Evolutionary conservation across 2,888 invertebrate genomes (phyloP), one percentile per base, ranked within the genome.

Genomic region (Drosophila bunnanda): DNA sequence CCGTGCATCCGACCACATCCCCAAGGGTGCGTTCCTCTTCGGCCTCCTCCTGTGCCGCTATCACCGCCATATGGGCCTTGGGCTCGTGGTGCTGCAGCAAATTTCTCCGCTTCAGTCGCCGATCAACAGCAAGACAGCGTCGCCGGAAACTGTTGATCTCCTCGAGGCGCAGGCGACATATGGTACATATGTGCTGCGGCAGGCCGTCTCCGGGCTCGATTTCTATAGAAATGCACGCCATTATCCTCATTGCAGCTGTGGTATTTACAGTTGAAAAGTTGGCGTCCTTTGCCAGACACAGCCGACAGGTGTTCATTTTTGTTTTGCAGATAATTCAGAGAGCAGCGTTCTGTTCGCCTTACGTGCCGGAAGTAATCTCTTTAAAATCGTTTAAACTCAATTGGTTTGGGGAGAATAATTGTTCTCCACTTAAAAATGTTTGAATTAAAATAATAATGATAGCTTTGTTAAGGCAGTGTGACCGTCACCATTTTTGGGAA

Each of bases 101-200:
- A 2, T 59, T 76, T 2, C 66, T 38, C 0, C 55, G 50, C 4
- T 84, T 75, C 22, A 85, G 56, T 0, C 61, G 61, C 0, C 75
- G 75, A 38, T 85, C 89, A 4, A 82, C 89, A 0, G 62, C 80
- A 0, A 75, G 72, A 22, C 84, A 89, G 1, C 86, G 82, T 41
- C 67, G 78, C 0, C 89, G 85, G 38, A 85, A 85, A 32, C 67
- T 56, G 30, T 89, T 48, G 28, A 74, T 78, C 10, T 85, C 88
- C 53, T 85, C 84, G 12, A 85, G 44, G 7, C 71, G 85, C 32
- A 89, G 30, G 0, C 88, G 82, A 12, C 84, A 85, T 0, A 34
- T 25, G 2, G 41, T 1, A 12, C 84, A 85, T 7, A 85, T 88
- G 5, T 53, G 25, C 25, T 88, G 80, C 0, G 84, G 82, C 0